Evolutionary conservation across 2,113 vertebrate genomes (phyloP), one percentile per base, ranked within the genome.

Genomic region (Clarias gariepinus): DNA sequence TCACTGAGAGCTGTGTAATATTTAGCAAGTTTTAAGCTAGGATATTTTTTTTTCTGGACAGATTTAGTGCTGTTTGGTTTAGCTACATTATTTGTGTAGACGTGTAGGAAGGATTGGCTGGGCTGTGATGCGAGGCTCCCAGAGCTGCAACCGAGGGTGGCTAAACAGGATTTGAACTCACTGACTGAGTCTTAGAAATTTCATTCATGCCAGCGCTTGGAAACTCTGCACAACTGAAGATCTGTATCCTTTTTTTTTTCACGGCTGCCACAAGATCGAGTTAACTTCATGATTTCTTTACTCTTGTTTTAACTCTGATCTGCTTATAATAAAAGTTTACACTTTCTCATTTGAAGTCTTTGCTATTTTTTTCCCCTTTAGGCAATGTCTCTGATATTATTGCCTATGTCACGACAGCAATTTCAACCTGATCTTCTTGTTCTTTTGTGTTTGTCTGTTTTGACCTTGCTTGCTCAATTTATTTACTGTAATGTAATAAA

Each of bases 61-160:
- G 68, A 87, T 87, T 86, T 82, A 69, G 41, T 79, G 69, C 33
- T 87, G 80, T 60, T 85, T 81, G 74, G 85, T 85, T 86, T 90
- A 86, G 87, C 86, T 91, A 36, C 33, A 36, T 1, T 36, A 88
- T 90, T 90, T 91, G 89, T 69, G 90, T 90, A 83, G 83, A 78
- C 76, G 83, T 90, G 89, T 89, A 85, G 86, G 90, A 88, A 76
- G 88, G 68, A 33, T 86, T 89, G 89, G 89, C 87, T 77, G 80
- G 52, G 85, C 74, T 88, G 73, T 88, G 82, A 86, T 88, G 66
- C 73, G 84, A 83, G 71, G 83, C n/a, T 78, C 88, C 81, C 68
- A 86, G 77, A 88, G 83, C 85, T 77, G 55, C 80, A 55, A 61
- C 83, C 23, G 85, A 85, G 81, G 81, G 81, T 89, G 83, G 87